Evolutionary conservation across 1,140 invertebrate genomes (phyloP).

Genomic region (Lucilia sericata): DNA sequence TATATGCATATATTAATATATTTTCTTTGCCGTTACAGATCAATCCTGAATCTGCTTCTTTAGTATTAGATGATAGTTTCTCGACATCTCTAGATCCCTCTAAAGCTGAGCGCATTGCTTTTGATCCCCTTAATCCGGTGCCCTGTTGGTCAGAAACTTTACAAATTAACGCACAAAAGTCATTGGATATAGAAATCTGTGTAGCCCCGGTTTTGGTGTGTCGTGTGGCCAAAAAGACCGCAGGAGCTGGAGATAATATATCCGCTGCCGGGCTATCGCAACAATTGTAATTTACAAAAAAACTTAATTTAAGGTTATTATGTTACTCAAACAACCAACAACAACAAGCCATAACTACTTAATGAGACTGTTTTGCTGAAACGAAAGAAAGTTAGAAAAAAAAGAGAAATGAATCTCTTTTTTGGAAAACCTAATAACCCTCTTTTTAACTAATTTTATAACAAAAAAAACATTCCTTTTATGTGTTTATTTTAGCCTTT

Average conservation of each 20-base stretch:
- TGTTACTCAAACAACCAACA: conserved; percentile 9
- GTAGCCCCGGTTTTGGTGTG: conserved; percentile 88
- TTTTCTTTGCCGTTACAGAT: conserved; percentile 69
- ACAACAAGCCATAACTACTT: conserved; percentile 30
- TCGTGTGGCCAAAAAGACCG: conserved; percentile 84
- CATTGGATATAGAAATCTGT: conserved; percentile 77
- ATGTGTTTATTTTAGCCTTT: not conserved
- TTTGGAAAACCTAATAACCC: not conserved
- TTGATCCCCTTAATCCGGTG: conserved; percentile 80
- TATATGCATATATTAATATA: not conserved
- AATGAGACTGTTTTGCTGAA: conserved; percentile 14
- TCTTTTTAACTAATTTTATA: not conserved
- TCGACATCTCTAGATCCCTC: conserved; percentile 72
- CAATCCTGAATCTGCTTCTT: conserved; percentile 76
- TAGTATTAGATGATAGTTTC: conserved; percentile 89
- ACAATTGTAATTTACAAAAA: conserved; percentile 71
- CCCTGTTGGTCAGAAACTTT: conserved; percentile 84
- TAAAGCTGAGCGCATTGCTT: conserved; percentile 71
- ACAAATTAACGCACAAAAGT: conserved; percentile 58
- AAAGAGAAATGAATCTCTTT: not conserved
- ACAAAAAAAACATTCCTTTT: not conserved
- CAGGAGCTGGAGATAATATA: conserved; percentile 90
- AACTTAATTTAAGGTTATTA: not conserved
- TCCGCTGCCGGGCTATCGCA: conserved; percentile 85
- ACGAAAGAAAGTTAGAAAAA: not conserved